Conservation (phyloP, 2,113 vertebrate species). For the Trematomus loennbergii region DNA sequence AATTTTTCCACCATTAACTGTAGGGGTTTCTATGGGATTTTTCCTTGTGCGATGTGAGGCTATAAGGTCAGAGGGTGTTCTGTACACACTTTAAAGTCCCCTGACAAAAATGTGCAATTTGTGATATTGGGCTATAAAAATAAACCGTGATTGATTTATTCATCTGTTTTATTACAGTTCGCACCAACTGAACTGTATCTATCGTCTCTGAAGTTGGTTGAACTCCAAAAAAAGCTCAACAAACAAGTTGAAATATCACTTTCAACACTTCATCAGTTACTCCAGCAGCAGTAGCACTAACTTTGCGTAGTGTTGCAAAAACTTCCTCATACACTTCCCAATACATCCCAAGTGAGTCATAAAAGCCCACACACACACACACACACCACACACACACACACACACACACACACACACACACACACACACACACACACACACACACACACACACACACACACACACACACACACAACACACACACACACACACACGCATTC, state of each 20-base stretch:
- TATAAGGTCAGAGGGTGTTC: too few species aligned
- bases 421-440: neutral
- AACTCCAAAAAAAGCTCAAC: neutral
- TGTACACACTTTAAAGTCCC: too few species aligned
- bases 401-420: slow-evolving; percentile 7
- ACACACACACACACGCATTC: too few species aligned
- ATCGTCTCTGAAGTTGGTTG: neutral
- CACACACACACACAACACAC: neutral
- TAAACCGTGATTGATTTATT: too few species aligned
- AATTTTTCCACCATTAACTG: too few species aligned
- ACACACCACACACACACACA: slow-evolving; percentile 43
- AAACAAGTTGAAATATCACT: slow-evolving; percentile 20
- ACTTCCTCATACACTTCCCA: slow-evolving; percentile 43
- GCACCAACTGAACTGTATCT: too few species aligned
- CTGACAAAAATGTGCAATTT: too few species aligned
- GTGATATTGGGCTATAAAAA: too few species aligned
- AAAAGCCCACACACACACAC: slow-evolving; percentile 34
- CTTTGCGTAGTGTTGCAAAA: slow-evolving; percentile 45
- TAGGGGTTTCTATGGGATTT: too few species aligned
- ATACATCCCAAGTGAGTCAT: slow-evolving; percentile 31
- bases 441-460: neutral
- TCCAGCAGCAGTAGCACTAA: slow-evolving; percentile 45
- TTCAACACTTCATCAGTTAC: slow-evolving; percentile 21
- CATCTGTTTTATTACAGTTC: neutral
- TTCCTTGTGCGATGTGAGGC: too few species aligned